Conservation (phyloP, 2,888 invertebrate species). For the Xanthostigma xanthostigma region DNA sequence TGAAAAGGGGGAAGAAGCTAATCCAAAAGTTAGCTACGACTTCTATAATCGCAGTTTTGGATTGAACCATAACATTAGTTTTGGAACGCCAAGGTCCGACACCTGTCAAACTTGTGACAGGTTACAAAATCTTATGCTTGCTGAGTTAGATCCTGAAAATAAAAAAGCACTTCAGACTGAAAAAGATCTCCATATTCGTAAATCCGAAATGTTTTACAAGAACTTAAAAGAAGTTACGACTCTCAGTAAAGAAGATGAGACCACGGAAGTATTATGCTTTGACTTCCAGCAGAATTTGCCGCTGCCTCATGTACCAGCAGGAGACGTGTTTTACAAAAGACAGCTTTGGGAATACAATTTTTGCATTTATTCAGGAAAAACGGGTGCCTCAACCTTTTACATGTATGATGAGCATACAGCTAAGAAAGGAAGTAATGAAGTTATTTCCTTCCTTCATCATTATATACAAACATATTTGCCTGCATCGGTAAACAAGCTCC, state of each 20-base stretch:
- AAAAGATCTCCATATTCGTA: conserved; percentile 12
- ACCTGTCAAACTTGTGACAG: conserved; percentile 12
- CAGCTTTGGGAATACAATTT: conserved; percentile 11
- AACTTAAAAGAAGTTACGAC: conserved; percentile 11
- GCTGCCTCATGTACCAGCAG: conserved; percentile 10
- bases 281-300: conserved; percentile 15
- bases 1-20: no score
- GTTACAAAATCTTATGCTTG: conserved; percentile 9
- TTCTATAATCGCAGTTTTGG: conserved; percentile 9
- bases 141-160: not conserved
- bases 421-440: conserved; percentile 9
- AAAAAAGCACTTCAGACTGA: conserved; percentile 7
- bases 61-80: conserved; percentile 9
- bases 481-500: conserved; percentile 5
- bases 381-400: conserved; percentile 6
- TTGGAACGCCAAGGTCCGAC: conserved; percentile 9
- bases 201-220: conserved; percentile 13
- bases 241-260: conserved; percentile 9
- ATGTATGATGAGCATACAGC: conserved; percentile 11
- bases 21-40: conserved; percentile 8
- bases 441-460: conserved; percentile 7
- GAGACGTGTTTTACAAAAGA: conserved; percentile 14
- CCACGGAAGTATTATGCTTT: conserved; percentile 13
- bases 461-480: conserved; percentile 7
- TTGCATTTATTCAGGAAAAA: conserved; percentile 9